phyloP scores from a whole-genome alignment of 2,888 invertebrate genomes.

The Apomyelois bistriatella region DNA sequence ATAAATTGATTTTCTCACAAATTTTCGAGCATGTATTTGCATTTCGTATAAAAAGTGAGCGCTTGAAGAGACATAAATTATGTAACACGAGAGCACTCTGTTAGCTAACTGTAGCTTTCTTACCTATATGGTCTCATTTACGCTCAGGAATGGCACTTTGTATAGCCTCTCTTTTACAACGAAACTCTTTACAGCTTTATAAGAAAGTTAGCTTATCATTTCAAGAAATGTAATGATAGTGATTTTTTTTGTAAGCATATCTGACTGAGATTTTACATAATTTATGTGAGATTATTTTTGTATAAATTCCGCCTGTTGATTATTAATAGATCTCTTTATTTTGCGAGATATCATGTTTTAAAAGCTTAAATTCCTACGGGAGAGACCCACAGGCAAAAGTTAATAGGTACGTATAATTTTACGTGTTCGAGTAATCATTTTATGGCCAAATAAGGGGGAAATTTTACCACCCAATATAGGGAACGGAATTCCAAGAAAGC shows the following conservation, averaged over 20 bases:
- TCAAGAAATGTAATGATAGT: not conserved
- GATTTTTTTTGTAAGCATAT: not conserved
- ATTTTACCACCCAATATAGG: constrained; percentile 6
- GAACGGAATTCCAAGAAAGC: constrained; percentile 8
- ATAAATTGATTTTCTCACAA: constrained; percentile 40
- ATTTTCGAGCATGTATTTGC: constrained; percentile 40
- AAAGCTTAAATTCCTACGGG: too few species aligned
- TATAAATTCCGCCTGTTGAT: too few species aligned
- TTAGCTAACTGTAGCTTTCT: constrained; percentile 25
- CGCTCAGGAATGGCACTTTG: constrained; percentile 36
- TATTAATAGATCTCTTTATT: too few species aligned
- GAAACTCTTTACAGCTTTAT: constrained; percentile 30
- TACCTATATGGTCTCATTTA: constrained; percentile 36
- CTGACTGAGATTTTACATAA: not conserved
- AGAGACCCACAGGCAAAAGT: not conserved
- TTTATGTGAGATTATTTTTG: too few species aligned
- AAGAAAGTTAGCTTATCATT: constrained; percentile 27
- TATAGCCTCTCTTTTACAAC: constrained; percentile 33
- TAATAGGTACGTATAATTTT: not conserved
- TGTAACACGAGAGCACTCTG: constrained; percentile 33
- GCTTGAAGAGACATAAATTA: constrained; percentile 46
- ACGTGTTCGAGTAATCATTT: not conserved
- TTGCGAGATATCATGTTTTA: too few species aligned
- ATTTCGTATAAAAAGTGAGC: constrained; percentile 43
- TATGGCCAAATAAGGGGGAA: not conserved